Evolutionary conservation across 92 coral and sea anemone species (phyloP).

Genomic region (Parazoanthus swiftii): DNA sequence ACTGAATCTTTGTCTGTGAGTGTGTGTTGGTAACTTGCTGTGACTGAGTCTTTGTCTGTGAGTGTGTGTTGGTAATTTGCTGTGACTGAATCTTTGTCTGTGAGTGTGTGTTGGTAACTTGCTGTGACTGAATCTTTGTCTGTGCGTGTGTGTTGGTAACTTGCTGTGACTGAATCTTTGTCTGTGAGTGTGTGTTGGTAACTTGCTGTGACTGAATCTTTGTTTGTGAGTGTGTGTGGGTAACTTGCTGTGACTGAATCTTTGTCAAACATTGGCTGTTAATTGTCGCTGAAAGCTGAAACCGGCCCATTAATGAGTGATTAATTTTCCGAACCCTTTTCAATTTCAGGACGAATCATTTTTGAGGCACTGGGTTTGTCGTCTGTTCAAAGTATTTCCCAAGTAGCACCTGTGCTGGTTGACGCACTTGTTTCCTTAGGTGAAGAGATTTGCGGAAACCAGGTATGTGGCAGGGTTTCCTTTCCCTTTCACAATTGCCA

Average conservation of each 20-base stretch:
- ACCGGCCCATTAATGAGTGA: too few species aligned
- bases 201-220: too few species aligned
- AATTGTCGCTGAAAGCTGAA: too few species aligned
- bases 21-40: too few species aligned
- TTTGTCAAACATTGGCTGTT: too few species aligned
- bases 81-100: background rate
- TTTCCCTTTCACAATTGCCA: too few species aligned
- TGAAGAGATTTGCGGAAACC: background rate
- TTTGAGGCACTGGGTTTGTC: constrained; percentile 69
- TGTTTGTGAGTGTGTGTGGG: too few species aligned
- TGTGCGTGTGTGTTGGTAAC: too few species aligned
- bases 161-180: background rate
- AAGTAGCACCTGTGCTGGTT: constrained; percentile 56
- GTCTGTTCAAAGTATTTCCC: constrained; percentile 50
- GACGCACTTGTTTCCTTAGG: constrained; percentile 59
- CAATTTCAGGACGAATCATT: constrained; percentile 60
- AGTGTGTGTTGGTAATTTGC: background rate
- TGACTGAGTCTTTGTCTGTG: too few species aligned
- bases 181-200: background rate
- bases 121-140: too few species aligned
- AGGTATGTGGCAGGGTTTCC: background rate
- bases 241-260: too few species aligned
- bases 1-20: too few species aligned
- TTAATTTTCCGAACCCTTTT: background rate
- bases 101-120: background rate